These are phyloP conservation scores for Psittacus erithacus DNA, from an alignment of 2,113 vertebrate genomes.

Conservation along the genomic window DNA sequence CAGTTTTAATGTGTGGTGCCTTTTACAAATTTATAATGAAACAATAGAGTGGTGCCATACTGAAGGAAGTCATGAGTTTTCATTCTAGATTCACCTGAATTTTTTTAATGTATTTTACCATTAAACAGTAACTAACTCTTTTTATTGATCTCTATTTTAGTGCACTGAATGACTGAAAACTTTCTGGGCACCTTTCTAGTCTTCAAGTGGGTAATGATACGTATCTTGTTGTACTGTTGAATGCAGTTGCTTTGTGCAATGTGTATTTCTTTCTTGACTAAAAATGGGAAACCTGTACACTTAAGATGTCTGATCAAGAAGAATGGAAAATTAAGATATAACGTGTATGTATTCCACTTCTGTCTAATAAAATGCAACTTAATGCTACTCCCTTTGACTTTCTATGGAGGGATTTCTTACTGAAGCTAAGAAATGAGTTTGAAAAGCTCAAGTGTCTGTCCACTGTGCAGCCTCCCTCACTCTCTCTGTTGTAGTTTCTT, in stretches of 20 bases:
- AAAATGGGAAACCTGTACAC: conserved; percentile 42
- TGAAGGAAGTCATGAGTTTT: conserved; percentile 61
- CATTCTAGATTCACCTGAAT: conserved; percentile 59
- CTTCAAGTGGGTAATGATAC: conserved; percentile 46
- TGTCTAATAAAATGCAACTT: conserved; percentile 66
- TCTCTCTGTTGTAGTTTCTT: neutral
- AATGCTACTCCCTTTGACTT: neutral
- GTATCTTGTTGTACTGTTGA: conserved; percentile 48
- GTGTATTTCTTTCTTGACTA: conserved; percentile 47
- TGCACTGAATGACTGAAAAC: conserved; percentile 48
- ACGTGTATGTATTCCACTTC: conserved; percentile 47
- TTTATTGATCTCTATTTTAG: conserved; percentile 69
- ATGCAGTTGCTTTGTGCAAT: conserved; percentile 55
- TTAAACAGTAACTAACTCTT: conserved; percentile 67
- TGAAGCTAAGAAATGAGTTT: neutral
- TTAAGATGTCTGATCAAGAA: conserved; percentile 27
- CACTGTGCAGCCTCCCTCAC: neutral
- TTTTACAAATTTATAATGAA: conserved; percentile 81
- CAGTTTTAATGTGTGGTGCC: conserved; percentile 89
- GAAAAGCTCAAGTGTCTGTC: neutral
- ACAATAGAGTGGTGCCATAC: conserved; percentile 63
- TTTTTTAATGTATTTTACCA: conserved; percentile 71
- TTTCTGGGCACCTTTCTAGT: conserved; percentile 48
- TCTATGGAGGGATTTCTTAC: neutral
- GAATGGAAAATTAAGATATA: conserved; percentile 28